phyloP scores from a whole-genome alignment of 2,113 vertebrate genomes.

The Poecile atricapillus region DNA sequence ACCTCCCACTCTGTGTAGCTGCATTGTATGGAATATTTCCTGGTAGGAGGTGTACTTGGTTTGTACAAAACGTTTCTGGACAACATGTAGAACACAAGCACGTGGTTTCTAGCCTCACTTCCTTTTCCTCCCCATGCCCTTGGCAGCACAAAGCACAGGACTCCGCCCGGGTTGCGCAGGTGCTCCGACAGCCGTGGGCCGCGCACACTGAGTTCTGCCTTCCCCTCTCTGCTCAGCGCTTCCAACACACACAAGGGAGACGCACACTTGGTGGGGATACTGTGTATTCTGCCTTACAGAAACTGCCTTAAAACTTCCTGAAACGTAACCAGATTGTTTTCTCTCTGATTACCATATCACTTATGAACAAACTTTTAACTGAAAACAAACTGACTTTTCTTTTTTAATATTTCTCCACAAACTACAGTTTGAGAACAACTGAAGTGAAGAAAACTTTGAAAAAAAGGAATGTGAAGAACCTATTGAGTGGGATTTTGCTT shows the following conservation, averaged over 20 bases:
- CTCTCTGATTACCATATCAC: not conserved
- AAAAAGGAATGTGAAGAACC: not conserved
- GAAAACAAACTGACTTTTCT: not conserved
- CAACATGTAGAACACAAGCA: fast-evolving
- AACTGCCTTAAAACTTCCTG: not conserved
- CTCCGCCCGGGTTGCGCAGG: fast-evolving
- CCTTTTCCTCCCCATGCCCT: not conserved
- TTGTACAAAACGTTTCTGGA: not conserved
- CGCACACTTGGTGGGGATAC: not conserved
- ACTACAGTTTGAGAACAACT: not conserved
- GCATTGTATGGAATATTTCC: not conserved
- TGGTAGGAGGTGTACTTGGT: not conserved
- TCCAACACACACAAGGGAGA: not conserved
- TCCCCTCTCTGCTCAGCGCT: fast-evolving
- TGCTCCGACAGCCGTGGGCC: fast-evolving
- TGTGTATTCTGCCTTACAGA: not conserved
- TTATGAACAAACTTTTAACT: not conserved
- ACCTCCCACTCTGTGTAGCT: not conserved
- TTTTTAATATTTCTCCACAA: not conserved
- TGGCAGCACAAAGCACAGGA: not conserved
- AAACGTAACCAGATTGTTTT: not conserved
- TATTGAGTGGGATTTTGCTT: not conserved
- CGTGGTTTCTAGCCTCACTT: not conserved
- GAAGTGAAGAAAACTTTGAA: not conserved
- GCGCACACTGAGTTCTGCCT: fast-evolving